phyloP scores from a whole-genome alignment of 2,797 vertebrate species.

The Eulemur albifrons region DNA sequence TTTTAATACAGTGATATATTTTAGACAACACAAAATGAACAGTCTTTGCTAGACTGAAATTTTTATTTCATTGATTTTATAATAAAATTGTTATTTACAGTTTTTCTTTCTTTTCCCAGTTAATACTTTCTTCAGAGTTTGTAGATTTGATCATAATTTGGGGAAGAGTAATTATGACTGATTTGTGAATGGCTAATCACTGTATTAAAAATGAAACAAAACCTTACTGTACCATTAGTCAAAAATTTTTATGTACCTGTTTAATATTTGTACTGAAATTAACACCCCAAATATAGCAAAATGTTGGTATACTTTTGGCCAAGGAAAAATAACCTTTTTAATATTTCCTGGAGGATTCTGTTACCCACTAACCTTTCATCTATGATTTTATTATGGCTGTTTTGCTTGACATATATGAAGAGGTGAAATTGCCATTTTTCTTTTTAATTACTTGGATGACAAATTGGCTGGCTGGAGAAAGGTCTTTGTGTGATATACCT shows the following conservation, averaged over 20 bases:
- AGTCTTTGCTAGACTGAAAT: neutral
- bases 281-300: neutral
- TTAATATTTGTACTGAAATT: neutral
- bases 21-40: neutral
- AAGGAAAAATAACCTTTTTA: neutral
- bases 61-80: constrained; percentile 44
- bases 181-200: neutral
- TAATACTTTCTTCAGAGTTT: constrained; percentile 13
- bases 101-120: neutral
- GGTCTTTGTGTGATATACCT: neutral
- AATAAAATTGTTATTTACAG: neutral
- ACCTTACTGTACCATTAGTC: neutral
- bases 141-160: neutral
- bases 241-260: neutral
- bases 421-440: neutral
- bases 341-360: neutral
- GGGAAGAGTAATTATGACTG: neutral
- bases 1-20: neutral
- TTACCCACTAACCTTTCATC: neutral
- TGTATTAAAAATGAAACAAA: constrained; percentile 28
- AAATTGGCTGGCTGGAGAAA: neutral
- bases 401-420: neutral
- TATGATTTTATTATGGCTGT: neutral
- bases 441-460: constrained; percentile 17
- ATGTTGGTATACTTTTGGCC: neutral